A percentile compares a stretch with the other conserved stretches of the same genome.
These are phyloP conservation scores for Tetramorium alpestre DNA, from an alignment of 1,140 invertebrate genomes.

Conservation along the genomic window DNA sequence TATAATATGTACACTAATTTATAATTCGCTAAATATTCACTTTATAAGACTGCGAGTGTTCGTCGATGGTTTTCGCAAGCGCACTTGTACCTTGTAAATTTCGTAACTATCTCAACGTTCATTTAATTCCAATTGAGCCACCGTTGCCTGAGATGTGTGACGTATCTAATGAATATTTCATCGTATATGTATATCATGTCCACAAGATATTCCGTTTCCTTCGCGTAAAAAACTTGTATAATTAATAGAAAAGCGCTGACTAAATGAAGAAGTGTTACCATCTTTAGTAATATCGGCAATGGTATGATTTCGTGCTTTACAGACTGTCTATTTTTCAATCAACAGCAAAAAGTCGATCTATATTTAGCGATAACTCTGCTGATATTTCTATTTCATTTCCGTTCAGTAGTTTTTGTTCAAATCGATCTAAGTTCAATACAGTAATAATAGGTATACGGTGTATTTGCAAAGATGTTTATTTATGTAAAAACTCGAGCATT, in stretches of 20 bases:
- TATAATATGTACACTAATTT: too few relatives aligned
- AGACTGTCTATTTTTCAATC: not conserved
- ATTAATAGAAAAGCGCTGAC: not conserved
- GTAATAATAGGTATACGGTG: not conserved
- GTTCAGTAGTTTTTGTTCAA: not conserved
- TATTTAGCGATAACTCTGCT: not conserved
- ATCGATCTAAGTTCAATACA: not conserved
- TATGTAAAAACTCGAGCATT: not conserved
- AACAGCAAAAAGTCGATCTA: not conserved
- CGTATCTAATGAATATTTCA: slow-evolving; percentile 34
- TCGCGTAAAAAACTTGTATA: not conserved
- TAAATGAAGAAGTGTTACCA: not conserved
- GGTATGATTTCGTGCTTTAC: not conserved
- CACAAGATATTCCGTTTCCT: not conserved
- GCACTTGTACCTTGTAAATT: slow-evolving; percentile 28
- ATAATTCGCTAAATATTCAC: not conserved
- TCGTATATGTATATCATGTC: slow-evolving; percentile 1
- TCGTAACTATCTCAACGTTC: not conserved
- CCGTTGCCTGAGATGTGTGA: not conserved
- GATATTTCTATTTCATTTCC: not conserved
- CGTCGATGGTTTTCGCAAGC: not conserved
- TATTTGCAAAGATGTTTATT: not conserved
- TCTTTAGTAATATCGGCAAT: not conserved
- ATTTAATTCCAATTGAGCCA: slow-evolving; percentile 15
- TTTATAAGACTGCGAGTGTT: not conserved